Base-by-base conservation (phyloP, 2,797 vertebrate genomes). In the Iguana delicatissima region DNA sequence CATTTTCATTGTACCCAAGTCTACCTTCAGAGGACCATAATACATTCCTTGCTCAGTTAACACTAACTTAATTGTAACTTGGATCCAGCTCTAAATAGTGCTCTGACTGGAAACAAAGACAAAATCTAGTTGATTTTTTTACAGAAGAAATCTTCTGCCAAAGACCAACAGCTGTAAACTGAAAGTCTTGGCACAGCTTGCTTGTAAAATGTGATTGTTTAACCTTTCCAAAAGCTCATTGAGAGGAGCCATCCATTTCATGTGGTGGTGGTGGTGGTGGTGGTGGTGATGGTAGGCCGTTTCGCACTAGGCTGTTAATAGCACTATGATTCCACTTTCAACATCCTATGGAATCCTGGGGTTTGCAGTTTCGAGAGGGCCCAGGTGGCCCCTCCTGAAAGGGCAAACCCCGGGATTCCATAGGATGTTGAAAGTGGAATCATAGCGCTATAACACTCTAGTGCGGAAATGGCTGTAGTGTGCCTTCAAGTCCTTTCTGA, bases 141-240 rank as follows among this genome's bases (percentile, higher is more conserved):
- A 46, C 24, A 90, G 80, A 67, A 85, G 89, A 62, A 7, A 0
- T 89, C 85, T 87, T 57, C 42, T 79, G 82, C 59, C 89, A 80
- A 87, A 64, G 81, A 29, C 24, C 8, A 57, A 46, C 35, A 73
- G 55, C 55, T 18, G 6, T 79, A 46, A 69, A 79, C 80, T 69
- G n/a, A 79, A 55, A 52, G 4, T 8, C 26, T 84, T 76, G 55
- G 20, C 32, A 62, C 42, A 76, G 64, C 4, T 57, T 86, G 32
- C 55, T 86, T 81, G 86, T 82, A 64, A 73, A 32, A 6, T 76
- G 20, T 76, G 55, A 67, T 52, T 64, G 52, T 77, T 84, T 77
- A 3, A 50, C 13, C 52, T 18, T n/a, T 81, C 64, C 62, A 29
- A 85, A 80, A 85, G 59, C 26, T 38, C 64, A 59, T 35, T 50